phyloP scores from a whole-genome alignment of 2,888 invertebrate species.

The Zonitis immaculata region DNA sequence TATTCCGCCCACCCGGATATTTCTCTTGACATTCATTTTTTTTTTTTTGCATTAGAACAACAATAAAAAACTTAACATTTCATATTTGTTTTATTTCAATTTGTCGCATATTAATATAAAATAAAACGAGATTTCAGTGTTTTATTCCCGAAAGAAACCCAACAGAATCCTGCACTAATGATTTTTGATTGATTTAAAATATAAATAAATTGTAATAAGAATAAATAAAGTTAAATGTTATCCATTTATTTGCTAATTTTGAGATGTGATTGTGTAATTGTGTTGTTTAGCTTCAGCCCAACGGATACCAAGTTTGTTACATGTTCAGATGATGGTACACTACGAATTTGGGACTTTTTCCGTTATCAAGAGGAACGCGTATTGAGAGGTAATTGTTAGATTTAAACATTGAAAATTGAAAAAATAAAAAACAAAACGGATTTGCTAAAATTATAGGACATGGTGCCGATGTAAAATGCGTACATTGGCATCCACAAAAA shows the following conservation, averaged over 20 bases:
- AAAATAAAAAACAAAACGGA: not conserved
- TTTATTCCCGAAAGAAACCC: conserved; percentile 12
- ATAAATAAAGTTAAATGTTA: too few species aligned
- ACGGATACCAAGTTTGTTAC: conserved; percentile 98
- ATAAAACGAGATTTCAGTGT: conserved; percentile 21
- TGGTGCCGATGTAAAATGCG: conserved; percentile 98
- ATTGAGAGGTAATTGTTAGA: conserved; percentile 61
- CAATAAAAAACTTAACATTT: conserved; percentile 25
- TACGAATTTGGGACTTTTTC: conserved; percentile 98
- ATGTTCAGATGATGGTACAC: conserved; percentile 98
- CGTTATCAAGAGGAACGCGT: conserved; percentile 95
- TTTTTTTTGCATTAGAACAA: conserved; percentile 17
- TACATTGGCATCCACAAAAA: conserved; percentile 99
- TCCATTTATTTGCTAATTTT: not conserved
- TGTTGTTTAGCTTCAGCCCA: conserved; percentile 85
- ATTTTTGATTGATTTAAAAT: not conserved
- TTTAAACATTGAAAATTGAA: not conserved
- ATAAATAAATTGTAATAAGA: too few species aligned
- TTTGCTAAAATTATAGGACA: conserved; percentile 60
- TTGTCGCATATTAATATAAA: conserved; percentile 14
- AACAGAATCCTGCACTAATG: conserved; percentile 29
- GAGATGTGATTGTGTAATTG: conserved; percentile 20
- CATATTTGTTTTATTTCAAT: conserved; percentile 39
- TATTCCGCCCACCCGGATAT: conserved; percentile 35
- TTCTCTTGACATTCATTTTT: conserved; percentile 12